Evolutionary conservation across 2,797 vertebrate genomes (phyloP), one percentile per base, ranked within the genome.

Genomic region (Crocodylus rhombifer): DNA sequence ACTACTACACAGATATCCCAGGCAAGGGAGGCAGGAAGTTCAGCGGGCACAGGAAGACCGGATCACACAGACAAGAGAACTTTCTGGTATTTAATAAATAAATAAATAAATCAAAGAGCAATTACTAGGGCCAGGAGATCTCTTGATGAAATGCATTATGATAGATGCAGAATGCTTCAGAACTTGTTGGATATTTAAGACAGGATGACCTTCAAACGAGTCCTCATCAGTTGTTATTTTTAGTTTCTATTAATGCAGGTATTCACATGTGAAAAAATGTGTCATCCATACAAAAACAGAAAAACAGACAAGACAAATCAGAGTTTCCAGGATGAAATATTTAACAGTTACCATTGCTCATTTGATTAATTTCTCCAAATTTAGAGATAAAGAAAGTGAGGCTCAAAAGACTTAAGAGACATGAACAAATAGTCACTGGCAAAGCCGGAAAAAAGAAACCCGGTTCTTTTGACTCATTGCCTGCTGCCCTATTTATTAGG

Each of bases 171-270:
- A 91, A 13, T 2, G 28, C 57, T 76, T 60, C 36, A 83, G 79
- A 95, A 91, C 2, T 15, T 0, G 0, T 61, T 57, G 74, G 91
- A 84, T 92, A 94, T 51, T 84, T 82, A 91, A 62, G 83, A 79
- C 90, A 86, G 62, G 74, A 69, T 93, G 94, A 96, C 94, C 93
- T 95, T 89, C 90, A 88, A 77, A 89, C 65, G 20, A 88, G 36
- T 55, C 23, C 60, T 75, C 61, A 21, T 77, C 62, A 88, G 74
- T 28, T 79, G 64, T 82, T 77, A 96, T 93, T 89, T 93, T 90
- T 86, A 77, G 81, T 84, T 96, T 86, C 65, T 91, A 92, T 84
- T 82, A 88, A 86, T 33, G 79, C 87, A 89, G 82, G 28, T 65
- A 60, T 83, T 91, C 87, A 89, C 74, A 58, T 9, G 6, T 15